Conservation (phyloP, 2,888 invertebrate species). For the Leptogaster cylindrica region DNA sequence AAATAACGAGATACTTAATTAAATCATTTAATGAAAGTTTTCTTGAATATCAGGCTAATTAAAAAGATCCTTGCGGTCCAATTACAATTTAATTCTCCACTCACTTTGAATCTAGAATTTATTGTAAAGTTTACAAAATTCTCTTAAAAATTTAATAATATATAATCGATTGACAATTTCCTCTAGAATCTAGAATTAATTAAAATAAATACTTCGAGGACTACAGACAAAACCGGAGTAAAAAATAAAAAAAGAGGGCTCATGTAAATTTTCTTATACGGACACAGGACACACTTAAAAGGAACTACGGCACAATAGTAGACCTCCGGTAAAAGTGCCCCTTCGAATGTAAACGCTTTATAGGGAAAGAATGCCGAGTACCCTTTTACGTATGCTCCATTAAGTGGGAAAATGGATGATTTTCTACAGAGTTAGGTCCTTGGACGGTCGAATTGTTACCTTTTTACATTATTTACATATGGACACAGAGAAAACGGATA, state of each 20-base stretch:
- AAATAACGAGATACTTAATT: no score
- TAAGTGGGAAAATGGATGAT: constrained; percentile 37
- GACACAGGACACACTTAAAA: constrained; percentile 2
- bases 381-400: constrained; percentile 38
- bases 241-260: constrained; percentile 2
- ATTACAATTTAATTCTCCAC: no score
- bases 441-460: constrained; percentile 33
- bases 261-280: not conserved
- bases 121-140: no score
- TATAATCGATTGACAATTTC: no score
- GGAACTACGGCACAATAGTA: constrained; percentile 11
- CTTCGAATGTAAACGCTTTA: not conserved
- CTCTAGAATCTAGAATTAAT: constrained; percentile 29
- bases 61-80: no score
- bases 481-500: constrained; percentile 24
- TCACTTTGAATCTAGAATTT: no score
- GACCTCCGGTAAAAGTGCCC: not conserved
- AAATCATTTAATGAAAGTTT: no score
- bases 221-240: not conserved
- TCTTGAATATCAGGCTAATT: no score
- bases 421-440: constrained; percentile 27
- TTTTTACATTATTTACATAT: constrained; percentile 38
- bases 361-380: not conserved
- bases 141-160: no score
- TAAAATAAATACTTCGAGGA: constrained; percentile 19